phyloP scores from a whole-genome alignment of 2,797 vertebrate species.

The Lutra lutra region DNA sequence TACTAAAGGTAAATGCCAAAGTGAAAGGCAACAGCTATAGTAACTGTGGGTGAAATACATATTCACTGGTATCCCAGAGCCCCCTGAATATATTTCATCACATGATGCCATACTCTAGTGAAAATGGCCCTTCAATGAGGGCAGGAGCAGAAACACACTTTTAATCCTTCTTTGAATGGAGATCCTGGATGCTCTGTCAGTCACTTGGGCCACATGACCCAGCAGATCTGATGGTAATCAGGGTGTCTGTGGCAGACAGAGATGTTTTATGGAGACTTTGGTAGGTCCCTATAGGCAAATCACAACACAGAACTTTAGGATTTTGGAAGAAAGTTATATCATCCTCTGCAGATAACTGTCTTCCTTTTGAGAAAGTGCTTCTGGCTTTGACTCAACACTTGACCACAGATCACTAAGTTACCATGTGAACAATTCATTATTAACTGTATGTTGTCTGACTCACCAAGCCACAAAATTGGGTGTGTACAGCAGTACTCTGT shows the following conservation, averaged over 20 bases:
- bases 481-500: background rate
- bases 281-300: background rate
- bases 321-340: background rate
- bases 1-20: conserved; percentile 8
- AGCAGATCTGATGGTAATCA: background rate
- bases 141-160: background rate
- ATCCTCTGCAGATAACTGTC: background rate
- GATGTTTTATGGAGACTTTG: background rate
- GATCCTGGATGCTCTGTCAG: background rate
- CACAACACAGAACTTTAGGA: background rate
- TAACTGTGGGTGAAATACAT: background rate
- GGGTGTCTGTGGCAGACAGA: background rate
- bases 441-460: conserved; percentile 25
- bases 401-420: conserved; percentile 45
- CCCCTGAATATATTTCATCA: background rate
- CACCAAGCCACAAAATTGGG: conserved; percentile 30
- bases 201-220: background rate
- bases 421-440: conserved; percentile 30
- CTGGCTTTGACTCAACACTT: conserved; percentile 48
- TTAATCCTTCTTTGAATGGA: conserved; percentile 31
- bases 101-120: background rate
- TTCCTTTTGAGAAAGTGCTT: conserved; percentile 55
- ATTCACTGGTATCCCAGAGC: background rate
- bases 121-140: background rate
- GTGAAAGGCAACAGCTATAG: background rate